phyloP scores from a whole-genome alignment of 2,113 vertebrate species.

The Pteronura brasiliensis region DNA sequence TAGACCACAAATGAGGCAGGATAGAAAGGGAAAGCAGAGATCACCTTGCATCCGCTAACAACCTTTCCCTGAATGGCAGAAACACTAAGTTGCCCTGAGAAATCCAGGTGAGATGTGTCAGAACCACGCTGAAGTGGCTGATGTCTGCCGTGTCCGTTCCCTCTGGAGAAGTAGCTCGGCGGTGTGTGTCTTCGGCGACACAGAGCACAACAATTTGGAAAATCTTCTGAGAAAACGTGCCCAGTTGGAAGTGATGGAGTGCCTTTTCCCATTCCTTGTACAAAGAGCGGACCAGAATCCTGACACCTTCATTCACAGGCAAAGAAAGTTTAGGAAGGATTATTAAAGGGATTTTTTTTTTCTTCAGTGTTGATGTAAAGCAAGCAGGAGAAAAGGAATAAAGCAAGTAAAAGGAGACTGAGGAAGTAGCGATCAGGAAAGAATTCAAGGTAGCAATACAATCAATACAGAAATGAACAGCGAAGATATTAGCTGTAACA shows the following conservation, averaged over 20 bases:
- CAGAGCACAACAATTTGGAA: background rate
- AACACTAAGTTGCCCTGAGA: background rate
- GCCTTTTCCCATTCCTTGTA: background rate
- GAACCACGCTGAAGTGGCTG: background rate
- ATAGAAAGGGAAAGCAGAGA: background rate
- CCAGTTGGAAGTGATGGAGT: background rate
- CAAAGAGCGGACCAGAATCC: background rate
- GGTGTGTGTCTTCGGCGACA: background rate
- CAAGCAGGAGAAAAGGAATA: background rate
- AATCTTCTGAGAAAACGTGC: background rate
- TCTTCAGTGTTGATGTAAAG: background rate
- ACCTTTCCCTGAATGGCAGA: background rate
- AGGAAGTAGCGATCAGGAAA: background rate
- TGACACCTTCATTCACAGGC: background rate
- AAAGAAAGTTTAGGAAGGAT: background rate
- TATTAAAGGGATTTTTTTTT: background rate
- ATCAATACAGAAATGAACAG: background rate
- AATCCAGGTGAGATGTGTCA: background rate
- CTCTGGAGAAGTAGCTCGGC: background rate
- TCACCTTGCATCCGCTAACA: background rate
- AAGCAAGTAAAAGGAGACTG: background rate
- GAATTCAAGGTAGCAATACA: background rate
- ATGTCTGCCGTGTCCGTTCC: rapidly evolving
- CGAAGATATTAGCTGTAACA: background rate
- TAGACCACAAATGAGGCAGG: background rate